These are phyloP conservation scores for Spea hammondii DNA, from an alignment of 2,797 vertebrate species.

Conservation along the genomic window DNA sequence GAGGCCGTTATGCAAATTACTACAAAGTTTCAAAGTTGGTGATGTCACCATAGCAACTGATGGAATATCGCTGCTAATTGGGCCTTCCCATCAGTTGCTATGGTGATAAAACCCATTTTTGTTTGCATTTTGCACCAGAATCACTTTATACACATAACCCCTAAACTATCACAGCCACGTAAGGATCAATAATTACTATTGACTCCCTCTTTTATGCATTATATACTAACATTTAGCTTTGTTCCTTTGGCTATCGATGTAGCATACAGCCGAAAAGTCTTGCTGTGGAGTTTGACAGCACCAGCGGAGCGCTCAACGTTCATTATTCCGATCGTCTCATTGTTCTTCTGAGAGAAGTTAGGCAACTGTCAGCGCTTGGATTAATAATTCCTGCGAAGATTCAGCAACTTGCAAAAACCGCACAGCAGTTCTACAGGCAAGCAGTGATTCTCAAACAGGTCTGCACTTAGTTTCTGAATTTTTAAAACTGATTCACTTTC, in stretches of 20 bases:
- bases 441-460: conserved; percentile 96
- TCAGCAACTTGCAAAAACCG: conserved; percentile 81
- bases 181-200: background rate
- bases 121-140: too few species aligned
- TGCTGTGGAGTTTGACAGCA: conserved; percentile 91
- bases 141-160: too few species aligned
- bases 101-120: too few species aligned
- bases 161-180: too few species aligned
- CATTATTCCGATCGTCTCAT: conserved; percentile 92
- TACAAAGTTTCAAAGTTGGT: too few species aligned
- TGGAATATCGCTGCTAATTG: too few species aligned
- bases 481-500: too few species aligned
- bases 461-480: background rate
- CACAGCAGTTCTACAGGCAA: conserved; percentile 92
- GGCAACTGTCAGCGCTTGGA: conserved; percentile 90
- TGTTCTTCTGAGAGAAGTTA: conserved; percentile 86
- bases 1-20: too few species aligned
- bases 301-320: conserved; percentile 84
- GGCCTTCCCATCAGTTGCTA: too few species aligned
- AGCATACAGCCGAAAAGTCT: conserved; percentile 88
- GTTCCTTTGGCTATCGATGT: background rate
- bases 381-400: conserved; percentile 90
- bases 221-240: background rate
- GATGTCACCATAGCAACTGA: too few species aligned
- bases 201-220: background rate